phyloP scores from a whole-genome alignment of 2,888 invertebrate species.

The Stenodema calcarata region DNA sequence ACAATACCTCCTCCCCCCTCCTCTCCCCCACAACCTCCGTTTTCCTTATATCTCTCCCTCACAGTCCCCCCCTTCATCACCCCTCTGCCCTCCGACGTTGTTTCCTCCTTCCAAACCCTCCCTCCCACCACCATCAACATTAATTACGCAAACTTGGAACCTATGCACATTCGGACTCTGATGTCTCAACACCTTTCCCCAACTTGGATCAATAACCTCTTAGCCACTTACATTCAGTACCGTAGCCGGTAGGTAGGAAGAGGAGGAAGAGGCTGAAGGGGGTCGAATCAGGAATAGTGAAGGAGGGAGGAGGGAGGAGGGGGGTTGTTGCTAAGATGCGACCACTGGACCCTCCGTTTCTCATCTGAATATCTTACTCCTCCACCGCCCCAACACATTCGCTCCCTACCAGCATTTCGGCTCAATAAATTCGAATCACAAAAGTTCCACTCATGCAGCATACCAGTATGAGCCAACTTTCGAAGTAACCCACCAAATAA shows the following conservation, averaged over 20 bases:
- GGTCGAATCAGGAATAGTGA: not conserved
- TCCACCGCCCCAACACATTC: not conserved
- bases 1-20: not conserved
- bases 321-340: conserved; percentile 14
- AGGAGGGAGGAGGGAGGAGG: not conserved
- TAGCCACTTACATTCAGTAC: conserved; percentile 34
- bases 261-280: not conserved
- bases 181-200: conserved; percentile 45
- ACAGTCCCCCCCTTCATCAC: not conserved
- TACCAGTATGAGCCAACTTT: too few species aligned
- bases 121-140: conserved; percentile 27
- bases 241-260: not conserved
- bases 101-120: not conserved
- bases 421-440: not conserved
- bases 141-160: conserved; percentile 46
- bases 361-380: not conserved
- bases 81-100: not conserved
- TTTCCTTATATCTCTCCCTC: not conserved
- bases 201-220: conserved; percentile 43
- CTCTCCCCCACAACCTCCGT: not conserved
- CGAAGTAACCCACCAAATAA: too few species aligned
- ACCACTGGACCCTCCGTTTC: conserved; percentile 1
- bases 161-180: conserved; percentile 47
- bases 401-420: not conserved
- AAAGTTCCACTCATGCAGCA: too few species aligned